Base-by-base conservation (phyloP, 1,140 invertebrate species). In the Drosophila azteca region DNA sequence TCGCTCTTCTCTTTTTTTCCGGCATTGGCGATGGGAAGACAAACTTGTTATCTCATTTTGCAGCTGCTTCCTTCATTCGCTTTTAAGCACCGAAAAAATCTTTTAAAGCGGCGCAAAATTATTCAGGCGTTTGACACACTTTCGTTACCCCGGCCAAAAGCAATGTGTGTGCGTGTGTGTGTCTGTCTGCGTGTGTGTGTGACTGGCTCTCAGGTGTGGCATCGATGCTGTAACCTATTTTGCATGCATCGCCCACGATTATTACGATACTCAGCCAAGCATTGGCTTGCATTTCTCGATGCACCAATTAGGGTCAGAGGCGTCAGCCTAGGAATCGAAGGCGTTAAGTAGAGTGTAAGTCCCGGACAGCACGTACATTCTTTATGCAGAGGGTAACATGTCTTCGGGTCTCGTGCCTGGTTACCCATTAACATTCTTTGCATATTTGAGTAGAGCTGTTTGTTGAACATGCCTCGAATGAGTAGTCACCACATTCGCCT, bases 101-200 rank as follows among this genome's bases (percentile, higher is more conserved):
- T 44, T 65, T 73, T 57, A 70, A 85, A 77, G 77, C 73, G 41
- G 26, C 62, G 58, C 80, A 60, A 76, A 90, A 68, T 90, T 82
- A 79, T 90, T 90, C 85, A 85, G 78, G 64, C 87, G 75, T 85
- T 81, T 82, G 78, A 90, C 87, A 90, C 80, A 89, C 87, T 90
- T 90, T 85, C 78, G 60, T 77, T 83, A 50, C 53, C 55, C 41
- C 51, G 15, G 39, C 35, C 68, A 58, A 68, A 17, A 67, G 49
- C 29, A 49, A 41, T 55, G 22, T 26, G 11, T 9, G 17, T 31
- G 9, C 55, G 39, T 41, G 8, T 63, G 45, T 43, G 11, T 67
- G 44, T 41, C 24, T 57, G 15, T 45, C 11, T 54, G 35, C 45
- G 15, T 41, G 29, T 57, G 15, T 45, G n/a, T 54, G 35, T 51